Base-by-base conservation (phyloP, 2,113 vertebrate genomes). In the Micromys minutus region DNA sequence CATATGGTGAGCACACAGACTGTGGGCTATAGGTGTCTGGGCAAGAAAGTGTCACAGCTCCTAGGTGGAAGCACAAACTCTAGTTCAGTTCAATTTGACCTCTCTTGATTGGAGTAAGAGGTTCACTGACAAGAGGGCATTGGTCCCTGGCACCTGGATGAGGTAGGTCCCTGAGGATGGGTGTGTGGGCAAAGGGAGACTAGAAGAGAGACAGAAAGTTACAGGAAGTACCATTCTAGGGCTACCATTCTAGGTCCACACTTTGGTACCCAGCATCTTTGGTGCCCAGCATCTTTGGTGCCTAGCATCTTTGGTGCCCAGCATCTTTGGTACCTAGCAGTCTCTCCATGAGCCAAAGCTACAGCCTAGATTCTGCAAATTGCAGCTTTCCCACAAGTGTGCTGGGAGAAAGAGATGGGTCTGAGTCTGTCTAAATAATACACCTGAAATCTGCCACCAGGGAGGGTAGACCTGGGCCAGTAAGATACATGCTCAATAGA, bases 281-380 rank as follows among this genome's bases (percentile, higher is more conserved):
- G 26, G 61, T 63, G 31, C 61, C 63, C 61, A 29, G 26, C 61
- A 63, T 63, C 61, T n/a, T n/a, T n/a, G n/a, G n/a, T n/a, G n/a
- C n/a, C n/a, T n/a, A n/a, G n/a, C n/a, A n/a, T n/a, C 15, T 57
- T 26, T 39, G 47, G 36, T 47, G n/a, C 9, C n/a, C 13, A 7
- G 17, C 1, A 7, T 5, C n/a, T n/a, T n/a, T n/a, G 45, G 31
- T 45, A 47, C 8, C 21, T 12, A 7, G 17, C 0, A 7, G 5
- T 29, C 1, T 72, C 7, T 29, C 31, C 29, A 29, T 45, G 57
- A 31, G 59, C 26, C 59, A 39, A 12, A 42, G 80, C 13, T 31
- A 8, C 13, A 10, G 17, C 26, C 47, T 72, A 3, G 5, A n/a
- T 36, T 55, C 55, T 71, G 24, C 47, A 12, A 0, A 5, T 31